Base-by-base conservation (phyloP, 2,797 vertebrate species). In the Platyrinchus mystaceus region DNA sequence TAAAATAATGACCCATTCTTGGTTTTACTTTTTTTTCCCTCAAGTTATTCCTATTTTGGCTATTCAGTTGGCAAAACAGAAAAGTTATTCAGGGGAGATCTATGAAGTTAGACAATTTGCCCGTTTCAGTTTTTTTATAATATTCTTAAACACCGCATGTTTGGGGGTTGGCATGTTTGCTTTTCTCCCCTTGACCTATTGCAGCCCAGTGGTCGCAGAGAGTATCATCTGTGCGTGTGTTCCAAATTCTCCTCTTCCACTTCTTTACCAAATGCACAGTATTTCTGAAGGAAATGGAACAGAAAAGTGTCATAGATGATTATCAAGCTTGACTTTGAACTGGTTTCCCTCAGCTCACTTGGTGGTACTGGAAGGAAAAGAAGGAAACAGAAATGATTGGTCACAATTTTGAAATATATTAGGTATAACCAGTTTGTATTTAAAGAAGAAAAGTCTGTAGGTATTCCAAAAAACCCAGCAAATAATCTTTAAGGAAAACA, bases 221-320 rank as follows among this genome's bases (percentile, higher is more conserved):
- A 6, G 46, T 24, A 16, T 19, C 49, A 55, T 47, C 66, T 3
- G 0, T 59, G 2, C 8, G 0, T 71, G 21, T 1, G 0, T 52
- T 87, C 43, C 6, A 4, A 85, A 36, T 53, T 52, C 19, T 87
- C 14, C 24, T 68, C 36, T 81, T 85, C 58, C 1, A 1, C 14
- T 55, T 66, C 55, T 85, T 41, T 58, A 66, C n/a, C 26, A 77
- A 14, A 68, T 62, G 30, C 41, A 85, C 13, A 0, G 1, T 15
- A 64, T 66, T 94, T 77, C 76, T 81, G 23, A 78, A 78, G 32
- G 46, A 92, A 81, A 68, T 36, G 39, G 39, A 94, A 46, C 26
- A 92, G 63, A 90, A 84, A 76, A 77, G 17, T 43, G 32, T 22
- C 49, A 52, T 11, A 75, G 63, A 16, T 63, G 3, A 34, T 87